phyloP scores from a whole-genome alignment of 2,797 vertebrate genomes.

The Chiroxiphia lanceolata region DNA sequence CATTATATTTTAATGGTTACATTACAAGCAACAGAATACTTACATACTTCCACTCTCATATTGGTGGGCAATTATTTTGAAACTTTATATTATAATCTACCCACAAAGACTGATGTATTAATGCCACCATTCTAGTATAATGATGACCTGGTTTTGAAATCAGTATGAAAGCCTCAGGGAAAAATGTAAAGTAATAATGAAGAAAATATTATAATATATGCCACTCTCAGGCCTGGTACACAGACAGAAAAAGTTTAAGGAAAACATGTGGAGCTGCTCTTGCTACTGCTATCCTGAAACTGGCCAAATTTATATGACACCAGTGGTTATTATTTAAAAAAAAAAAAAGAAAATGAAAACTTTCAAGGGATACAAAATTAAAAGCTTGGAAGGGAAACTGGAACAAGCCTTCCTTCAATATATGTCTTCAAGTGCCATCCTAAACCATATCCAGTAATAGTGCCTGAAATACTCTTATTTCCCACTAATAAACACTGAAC shows the following conservation, averaged over 20 bases:
- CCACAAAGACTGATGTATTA: slow-evolving; percentile 66
- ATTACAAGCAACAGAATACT: slow-evolving; percentile 64
- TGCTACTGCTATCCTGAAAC: background rate
- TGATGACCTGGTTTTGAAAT: slow-evolving; percentile 59
- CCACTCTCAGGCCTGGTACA: background rate
- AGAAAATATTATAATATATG: background rate
- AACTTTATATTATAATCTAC: slow-evolving; percentile 60
- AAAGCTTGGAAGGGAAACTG: background rate
- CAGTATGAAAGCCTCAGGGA: slow-evolving; percentile 46
- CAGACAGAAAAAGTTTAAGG: background rate
- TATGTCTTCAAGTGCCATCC: background rate
- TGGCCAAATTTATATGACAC: background rate
- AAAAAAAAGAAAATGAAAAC: background rate
- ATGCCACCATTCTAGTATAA: slow-evolving; percentile 50
- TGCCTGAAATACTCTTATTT: background rate
- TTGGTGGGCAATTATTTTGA: slow-evolving; percentile 74
- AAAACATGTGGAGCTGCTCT: background rate
- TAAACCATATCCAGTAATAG: background rate
- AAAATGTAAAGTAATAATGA: slow-evolving; percentile 4
- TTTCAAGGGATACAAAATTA: background rate
- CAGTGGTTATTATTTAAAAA: background rate
- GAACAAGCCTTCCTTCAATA: background rate
- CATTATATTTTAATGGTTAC: slow-evolving; percentile 75
- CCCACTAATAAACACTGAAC: background rate
- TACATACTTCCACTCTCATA: slow-evolving; percentile 71